Evolutionary conservation across 2,888 invertebrate genomes (phyloP).

Genomic region (Zaprionus lineosus): DNA sequence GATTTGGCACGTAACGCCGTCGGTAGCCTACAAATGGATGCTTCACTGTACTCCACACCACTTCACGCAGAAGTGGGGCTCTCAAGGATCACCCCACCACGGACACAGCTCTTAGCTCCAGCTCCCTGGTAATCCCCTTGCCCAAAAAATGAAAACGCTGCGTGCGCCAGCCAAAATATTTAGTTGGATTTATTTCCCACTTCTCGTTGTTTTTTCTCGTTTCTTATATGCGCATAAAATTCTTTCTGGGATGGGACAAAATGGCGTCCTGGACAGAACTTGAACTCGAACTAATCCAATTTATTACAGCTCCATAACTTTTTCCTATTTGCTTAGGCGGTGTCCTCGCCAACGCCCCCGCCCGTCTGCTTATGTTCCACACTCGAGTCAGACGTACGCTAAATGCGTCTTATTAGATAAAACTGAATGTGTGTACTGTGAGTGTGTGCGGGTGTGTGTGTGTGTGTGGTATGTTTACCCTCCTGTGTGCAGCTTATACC

Average conservation of each 20-base stretch:
- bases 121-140: constrained; percentile 60
- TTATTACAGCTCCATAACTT: constrained; percentile 82
- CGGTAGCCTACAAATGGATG: constrained; percentile 32
- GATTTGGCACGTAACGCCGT: constrained; percentile 70
- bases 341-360: constrained; percentile 10
- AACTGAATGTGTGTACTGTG: constrained; percentile 25
- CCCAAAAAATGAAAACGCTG: constrained; percentile 68
- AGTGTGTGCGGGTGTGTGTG: constrained; percentile 16
- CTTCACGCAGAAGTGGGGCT: constrained; percentile 54
- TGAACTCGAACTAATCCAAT: constrained; percentile 82
- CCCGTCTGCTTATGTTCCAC: constrained; percentile 7
- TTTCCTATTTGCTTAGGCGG: constrained; percentile 73
- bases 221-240: constrained; percentile 56
- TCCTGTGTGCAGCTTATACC: constrained; percentile 39
- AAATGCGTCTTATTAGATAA: constrained; percentile 77
- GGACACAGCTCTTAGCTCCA: not conserved
- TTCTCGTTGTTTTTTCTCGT: constrained; percentile 40
- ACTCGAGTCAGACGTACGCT: constrained; percentile 62
- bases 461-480: constrained; percentile 76
- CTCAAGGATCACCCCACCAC: constrained; percentile 23
- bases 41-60: constrained; percentile 24
- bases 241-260: constrained; percentile 51
- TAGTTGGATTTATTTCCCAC: constrained; percentile 50
- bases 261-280: constrained; percentile 70
- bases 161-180: constrained; percentile 52